Evolutionary conservation across 2,113 vertebrate genomes (phyloP), one percentile per base, ranked within the genome.

Genomic region (Cavia porcellus): DNA sequence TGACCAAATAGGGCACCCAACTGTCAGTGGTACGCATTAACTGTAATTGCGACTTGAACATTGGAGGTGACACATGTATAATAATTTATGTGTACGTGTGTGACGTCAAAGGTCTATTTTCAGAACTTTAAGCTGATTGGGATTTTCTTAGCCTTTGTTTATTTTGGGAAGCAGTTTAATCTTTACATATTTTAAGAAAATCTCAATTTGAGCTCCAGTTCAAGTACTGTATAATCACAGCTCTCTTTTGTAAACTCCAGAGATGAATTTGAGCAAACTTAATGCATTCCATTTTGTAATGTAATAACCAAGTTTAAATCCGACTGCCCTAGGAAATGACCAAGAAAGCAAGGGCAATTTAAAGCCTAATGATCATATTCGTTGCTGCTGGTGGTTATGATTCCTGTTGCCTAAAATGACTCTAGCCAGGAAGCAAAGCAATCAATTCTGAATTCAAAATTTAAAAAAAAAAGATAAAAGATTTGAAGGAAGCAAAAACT

Each of bases 351-450:
- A 98, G 89, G 87, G 87, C 66, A 95, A 95, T 96, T 97, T 96
- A 90, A 96, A 97, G 92, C 87, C 87, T 97, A 95, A 96, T 97
- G 98, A 97, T 95, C 86, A 70, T 80, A 96, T 89, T 95, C 59
- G 35, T 80, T 94, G 95, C 84, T 93, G 45, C 5, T 89, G 81
- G 85, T 95, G 77, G 91, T 50, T 45, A 74, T 85, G 32, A 93
- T 92, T 61, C n/a, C 42, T 3, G 2, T 70, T 95, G 85, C 85
- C 70, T 90, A 88, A 96, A 92, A 52, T 64, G 86, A 95, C 47
- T 92, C 10, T 52, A 84, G 90, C 66, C 55, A 89, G 77, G 68
- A 94, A 86, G 93, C 61, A 80, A 93, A 86, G 72, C 55, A 91
- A 68, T 90, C 17, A n/a, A 95, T 93, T 96, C 64, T 55, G 72